These are phyloP conservation scores for Ictalurus furcatus DNA, from an alignment of 2,113 vertebrate species.

Conservation along the genomic window DNA sequence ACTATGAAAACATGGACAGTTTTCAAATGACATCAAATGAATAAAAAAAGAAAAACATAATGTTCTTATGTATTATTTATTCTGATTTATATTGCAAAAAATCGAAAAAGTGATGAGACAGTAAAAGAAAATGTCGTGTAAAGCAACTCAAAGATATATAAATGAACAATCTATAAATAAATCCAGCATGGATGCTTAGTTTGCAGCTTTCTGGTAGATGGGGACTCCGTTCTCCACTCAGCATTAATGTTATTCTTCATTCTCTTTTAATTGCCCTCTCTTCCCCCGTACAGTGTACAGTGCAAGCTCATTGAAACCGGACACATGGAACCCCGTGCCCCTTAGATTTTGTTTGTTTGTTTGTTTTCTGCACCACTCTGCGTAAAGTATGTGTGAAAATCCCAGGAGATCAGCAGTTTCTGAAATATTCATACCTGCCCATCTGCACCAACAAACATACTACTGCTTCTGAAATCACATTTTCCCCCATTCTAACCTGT, in stretches of 20 bases:
- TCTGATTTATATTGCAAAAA: conserved; percentile 19
- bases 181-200: conserved; percentile 31
- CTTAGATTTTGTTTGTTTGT: not conserved
- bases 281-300: not conserved
- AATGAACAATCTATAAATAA: conserved; percentile 42
- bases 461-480: not conserved
- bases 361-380: not conserved
- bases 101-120: not conserved
- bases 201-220: conserved; percentile 16
- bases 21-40: not conserved
- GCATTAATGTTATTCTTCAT: conserved; percentile 36
- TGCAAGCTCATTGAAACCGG: not conserved
- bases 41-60: not conserved
- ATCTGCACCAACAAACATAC: not conserved
- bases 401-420: not conserved
- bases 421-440: not conserved
- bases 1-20: not conserved
- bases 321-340: not conserved
- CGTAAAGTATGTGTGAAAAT: not conserved
- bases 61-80: not conserved
- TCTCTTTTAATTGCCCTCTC: conserved; percentile 31
- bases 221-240: conserved; percentile 34
- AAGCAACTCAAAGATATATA: conserved; percentile 33
- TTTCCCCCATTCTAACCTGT: not conserved
- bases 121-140: not conserved